phyloP scores from a whole-genome alignment of 2,113 vertebrate species.

The Saccopteryx bilineata region DNA sequence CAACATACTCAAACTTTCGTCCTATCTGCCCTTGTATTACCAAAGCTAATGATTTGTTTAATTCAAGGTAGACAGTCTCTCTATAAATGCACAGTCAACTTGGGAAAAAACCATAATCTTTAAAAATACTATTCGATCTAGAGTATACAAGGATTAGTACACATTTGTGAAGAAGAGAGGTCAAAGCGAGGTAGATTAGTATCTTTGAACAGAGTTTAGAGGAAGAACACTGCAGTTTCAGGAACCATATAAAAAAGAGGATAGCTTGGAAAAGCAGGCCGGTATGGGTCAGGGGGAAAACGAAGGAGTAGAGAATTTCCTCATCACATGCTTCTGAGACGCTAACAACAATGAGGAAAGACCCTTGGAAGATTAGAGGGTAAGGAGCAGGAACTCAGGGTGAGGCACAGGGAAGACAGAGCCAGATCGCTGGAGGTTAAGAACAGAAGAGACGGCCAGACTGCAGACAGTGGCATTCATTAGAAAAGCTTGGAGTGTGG shows the following conservation, averaged over 20 bases:
- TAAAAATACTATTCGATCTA: not conserved
- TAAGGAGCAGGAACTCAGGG: not conserved
- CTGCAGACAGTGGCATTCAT: not conserved
- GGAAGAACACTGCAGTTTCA: not conserved
- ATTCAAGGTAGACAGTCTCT: not conserved
- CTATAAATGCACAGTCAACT: not conserved
- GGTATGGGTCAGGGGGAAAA: not conserved
- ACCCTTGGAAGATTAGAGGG: not conserved
- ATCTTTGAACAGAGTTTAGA: not conserved
- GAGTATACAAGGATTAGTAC: not conserved
- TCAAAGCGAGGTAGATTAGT: not conserved
- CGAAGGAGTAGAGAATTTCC: not conserved
- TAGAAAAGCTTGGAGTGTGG: not conserved
- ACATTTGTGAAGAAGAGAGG: conserved; percentile 31
- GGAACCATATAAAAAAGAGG: not conserved
- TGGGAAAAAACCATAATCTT: not conserved
- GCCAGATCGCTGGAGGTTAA: not conserved
- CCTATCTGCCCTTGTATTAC: not conserved
- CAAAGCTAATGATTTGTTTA: conserved; percentile 22
- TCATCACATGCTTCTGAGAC: not conserved
- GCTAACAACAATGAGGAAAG: not conserved
- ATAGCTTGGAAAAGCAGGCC: not conserved
- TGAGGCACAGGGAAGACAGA: not conserved
- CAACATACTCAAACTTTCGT: not conserved
- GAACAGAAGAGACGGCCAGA: not conserved